phyloP scores from a whole-genome alignment of 2,113 vertebrate species.

The Lepisosteus osseus region DNA sequence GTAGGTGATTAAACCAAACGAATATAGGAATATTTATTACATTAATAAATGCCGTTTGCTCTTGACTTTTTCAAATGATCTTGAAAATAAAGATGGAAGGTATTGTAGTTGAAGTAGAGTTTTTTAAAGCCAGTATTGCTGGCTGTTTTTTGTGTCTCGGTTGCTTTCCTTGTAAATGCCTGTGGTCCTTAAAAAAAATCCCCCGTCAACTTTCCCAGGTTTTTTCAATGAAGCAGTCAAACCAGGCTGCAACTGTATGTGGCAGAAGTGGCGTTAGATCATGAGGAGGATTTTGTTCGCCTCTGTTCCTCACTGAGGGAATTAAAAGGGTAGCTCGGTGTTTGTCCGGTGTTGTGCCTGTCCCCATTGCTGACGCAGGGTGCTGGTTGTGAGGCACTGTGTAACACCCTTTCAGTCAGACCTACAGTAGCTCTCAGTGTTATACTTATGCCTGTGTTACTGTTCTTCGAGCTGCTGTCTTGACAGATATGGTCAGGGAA shows the following conservation, averaged over 20 bases:
- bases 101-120: not conserved
- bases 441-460: too few species aligned
- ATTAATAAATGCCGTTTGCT: too few species aligned
- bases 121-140: constrained; percentile 15
- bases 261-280: constrained; percentile 57
- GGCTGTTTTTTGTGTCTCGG: not conserved
- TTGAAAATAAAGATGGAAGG: too few species aligned
- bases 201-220: constrained; percentile 40
- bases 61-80: too few species aligned
- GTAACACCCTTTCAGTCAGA: too few species aligned
- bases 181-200: constrained; percentile 13
- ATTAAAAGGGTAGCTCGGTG: constrained; percentile 20
- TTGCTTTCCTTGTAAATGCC: constrained; percentile 18
- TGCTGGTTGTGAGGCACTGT: not conserved
- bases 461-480: too few species aligned
- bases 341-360: not conserved
- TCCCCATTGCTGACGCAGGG: not conserved
- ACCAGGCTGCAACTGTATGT: constrained; percentile 56
- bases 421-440: too few species aligned
- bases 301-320: constrained; percentile 33
- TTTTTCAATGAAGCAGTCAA: constrained; percentile 59
- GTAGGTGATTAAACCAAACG: constrained; percentile 7
- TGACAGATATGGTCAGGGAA: too few species aligned
- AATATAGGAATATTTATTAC: too few species aligned
- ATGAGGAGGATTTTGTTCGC: constrained; percentile 42